A percentile compares a stretch with the other conserved stretches of the same genome.
Conservation (phyloP, 2,113 vertebrate genomes). For the Alligator mississippiensis region DNA sequence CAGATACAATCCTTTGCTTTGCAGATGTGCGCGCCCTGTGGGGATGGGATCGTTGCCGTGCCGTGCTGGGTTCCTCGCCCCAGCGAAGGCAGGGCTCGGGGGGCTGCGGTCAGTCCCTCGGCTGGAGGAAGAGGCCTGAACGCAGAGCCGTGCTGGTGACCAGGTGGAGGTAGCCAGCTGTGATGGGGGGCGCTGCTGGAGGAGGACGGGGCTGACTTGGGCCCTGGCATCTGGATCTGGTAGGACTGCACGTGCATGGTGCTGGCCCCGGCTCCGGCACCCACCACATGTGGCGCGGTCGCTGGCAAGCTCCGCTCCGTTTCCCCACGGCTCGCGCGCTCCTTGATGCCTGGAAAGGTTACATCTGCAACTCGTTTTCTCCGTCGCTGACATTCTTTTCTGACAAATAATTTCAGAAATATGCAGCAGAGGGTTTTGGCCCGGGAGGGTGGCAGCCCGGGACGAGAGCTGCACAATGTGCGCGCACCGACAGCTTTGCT, state of each 20-base stretch:
- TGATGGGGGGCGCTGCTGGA: neutral
- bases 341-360: conserved; percentile 70
- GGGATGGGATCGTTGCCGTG: too few relatives aligned
- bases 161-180: neutral
- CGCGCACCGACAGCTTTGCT: conserved; percentile 48
- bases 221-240: neutral
- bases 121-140: conserved; percentile 11
- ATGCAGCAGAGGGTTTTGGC: conserved; percentile 65
- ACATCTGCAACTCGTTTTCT: conserved; percentile 73
- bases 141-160: neutral
- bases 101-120: neutral
- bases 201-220: neutral
- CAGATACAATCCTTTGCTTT: neutral
- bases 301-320: conserved; percentile 42
- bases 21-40: accelerated
- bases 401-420: conserved; percentile 71
- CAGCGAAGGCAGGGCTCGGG: neutral
- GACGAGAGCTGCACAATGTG: conserved; percentile 45
- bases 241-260: conserved; percentile 1
- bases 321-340: conserved; percentile 60
- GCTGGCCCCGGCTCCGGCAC: conserved; percentile 8
- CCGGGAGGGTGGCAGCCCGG: neutral
- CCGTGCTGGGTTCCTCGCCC: neutral
- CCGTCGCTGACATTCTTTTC: conserved; percentile 67
- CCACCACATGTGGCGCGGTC: conserved; percentile 19